Conservation (phyloP, 1,140 invertebrate species). For the Ephestia elutella region DNA sequence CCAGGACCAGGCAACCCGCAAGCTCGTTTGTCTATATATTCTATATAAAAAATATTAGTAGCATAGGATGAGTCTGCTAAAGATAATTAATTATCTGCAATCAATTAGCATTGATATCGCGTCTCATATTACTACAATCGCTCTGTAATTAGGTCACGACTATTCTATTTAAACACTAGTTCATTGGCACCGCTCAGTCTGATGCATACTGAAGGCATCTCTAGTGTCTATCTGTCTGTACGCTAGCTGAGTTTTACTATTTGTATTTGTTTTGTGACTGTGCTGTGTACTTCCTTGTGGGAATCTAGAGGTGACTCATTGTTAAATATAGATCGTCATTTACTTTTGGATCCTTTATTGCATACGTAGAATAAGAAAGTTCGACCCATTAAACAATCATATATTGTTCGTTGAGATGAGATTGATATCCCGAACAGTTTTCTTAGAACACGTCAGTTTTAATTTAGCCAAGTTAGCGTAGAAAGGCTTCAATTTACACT, state of each 20-base stretch:
- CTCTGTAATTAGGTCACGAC: background rate
- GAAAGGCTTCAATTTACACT: too few species aligned
- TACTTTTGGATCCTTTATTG: background rate
- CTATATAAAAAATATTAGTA: too few species aligned
- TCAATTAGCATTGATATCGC: background rate
- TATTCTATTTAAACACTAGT: background rate
- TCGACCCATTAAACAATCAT: too few species aligned
- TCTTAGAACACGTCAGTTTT: too few species aligned
- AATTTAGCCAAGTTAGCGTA: too few species aligned
- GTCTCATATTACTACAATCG: background rate
- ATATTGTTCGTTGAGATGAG: too few species aligned
- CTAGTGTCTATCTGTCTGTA: background rate
- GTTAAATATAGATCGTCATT: background rate
- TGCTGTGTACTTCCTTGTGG: background rate
- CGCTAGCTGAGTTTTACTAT: background rate
- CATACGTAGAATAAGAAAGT: too few species aligned
- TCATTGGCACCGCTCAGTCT: slow-evolving; percentile 2
- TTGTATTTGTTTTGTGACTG: background rate
- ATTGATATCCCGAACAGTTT: too few species aligned
- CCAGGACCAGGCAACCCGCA: too few species aligned
- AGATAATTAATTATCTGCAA: too few species aligned
- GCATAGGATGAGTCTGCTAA: too few species aligned
- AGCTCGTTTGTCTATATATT: too few species aligned
- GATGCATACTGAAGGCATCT: background rate
- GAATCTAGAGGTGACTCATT: background rate